Conservation (phyloP, 1,140 invertebrate species). For the Tetraneura akinire region DNA sequence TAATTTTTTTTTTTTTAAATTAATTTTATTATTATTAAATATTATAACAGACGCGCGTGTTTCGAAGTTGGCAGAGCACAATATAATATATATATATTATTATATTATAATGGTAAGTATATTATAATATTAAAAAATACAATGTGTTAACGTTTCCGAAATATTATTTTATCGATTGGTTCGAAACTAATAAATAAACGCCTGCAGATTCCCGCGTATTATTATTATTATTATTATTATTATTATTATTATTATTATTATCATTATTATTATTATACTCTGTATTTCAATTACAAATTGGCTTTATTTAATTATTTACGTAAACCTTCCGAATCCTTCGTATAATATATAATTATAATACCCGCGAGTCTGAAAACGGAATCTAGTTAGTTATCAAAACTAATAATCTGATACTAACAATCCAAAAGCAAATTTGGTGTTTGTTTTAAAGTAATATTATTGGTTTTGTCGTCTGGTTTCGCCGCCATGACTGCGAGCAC, state of each 20-base stretch:
- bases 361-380: constrained; percentile 40
- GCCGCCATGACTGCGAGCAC: constrained; percentile 43
- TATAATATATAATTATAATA: no score
- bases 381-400: constrained; percentile 46
- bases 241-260: constrained; percentile 5
- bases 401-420: constrained; percentile 40
- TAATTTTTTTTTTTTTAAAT: no score
- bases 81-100: no score
- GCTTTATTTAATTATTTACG: constrained; percentile 39
- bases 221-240: not conserved
- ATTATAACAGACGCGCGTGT: no score
- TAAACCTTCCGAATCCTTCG: constrained; percentile 38
- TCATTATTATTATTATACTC: not conserved
- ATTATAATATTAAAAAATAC: no score
- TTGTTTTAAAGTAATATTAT: constrained; percentile 50
- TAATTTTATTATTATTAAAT: no score
- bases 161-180: not conserved
- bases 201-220: not conserved
- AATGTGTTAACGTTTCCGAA: no score
- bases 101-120: no score
- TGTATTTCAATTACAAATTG: constrained; percentile 33
- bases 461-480: constrained; percentile 47
- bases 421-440: constrained; percentile 38
- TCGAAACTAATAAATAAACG: not conserved
- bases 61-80: no score